phyloP scores from a whole-genome alignment of 2,797 vertebrate species.

The Clarias laeviceps region DNA sequence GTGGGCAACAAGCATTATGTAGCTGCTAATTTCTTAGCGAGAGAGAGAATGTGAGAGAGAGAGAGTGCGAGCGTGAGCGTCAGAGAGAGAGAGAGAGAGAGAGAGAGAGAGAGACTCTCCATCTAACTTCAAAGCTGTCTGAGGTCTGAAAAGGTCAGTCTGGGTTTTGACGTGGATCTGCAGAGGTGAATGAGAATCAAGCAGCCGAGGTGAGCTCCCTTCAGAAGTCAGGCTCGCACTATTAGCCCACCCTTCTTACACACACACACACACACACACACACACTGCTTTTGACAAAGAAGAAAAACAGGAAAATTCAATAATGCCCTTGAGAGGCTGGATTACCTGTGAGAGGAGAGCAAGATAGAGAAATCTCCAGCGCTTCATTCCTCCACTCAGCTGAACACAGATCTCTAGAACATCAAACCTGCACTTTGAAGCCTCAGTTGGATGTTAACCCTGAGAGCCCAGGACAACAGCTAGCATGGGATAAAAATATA shows the following conservation, averaged over 20 bases:
- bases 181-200: slow-evolving; percentile 85
- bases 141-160: slow-evolving; percentile 80
- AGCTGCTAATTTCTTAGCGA: slow-evolving; percentile 80
- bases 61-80: slow-evolving; percentile 50
- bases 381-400: slow-evolving; percentile 73
- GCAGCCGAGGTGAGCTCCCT: slow-evolving; percentile 73
- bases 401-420: slow-evolving; percentile 84
- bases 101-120: slow-evolving; percentile 68
- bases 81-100: slow-evolving; percentile 56
- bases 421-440: slow-evolving; percentile 85
- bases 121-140: slow-evolving; percentile 82
- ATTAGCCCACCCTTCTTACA: slow-evolving; percentile 67
- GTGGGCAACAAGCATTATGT: slow-evolving; percentile 68
- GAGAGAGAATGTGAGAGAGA: slow-evolving; percentile 44
- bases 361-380: slow-evolving; percentile 80
- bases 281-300: slow-evolving; percentile 75
- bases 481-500: slow-evolving; percentile 71
- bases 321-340: slow-evolving; percentile 83
- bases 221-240: slow-evolving; percentile 77
- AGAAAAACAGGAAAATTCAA: slow-evolving; percentile 84
- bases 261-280: slow-evolving; percentile 47
- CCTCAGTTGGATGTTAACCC: slow-evolving; percentile 80
- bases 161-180: slow-evolving; percentile 83
- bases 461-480: slow-evolving; percentile 74
- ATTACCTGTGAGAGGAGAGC: slow-evolving; percentile 79